Evolutionary conservation across 2,113 vertebrate genomes (phyloP).

Genomic region (Micromys minutus): DNA sequence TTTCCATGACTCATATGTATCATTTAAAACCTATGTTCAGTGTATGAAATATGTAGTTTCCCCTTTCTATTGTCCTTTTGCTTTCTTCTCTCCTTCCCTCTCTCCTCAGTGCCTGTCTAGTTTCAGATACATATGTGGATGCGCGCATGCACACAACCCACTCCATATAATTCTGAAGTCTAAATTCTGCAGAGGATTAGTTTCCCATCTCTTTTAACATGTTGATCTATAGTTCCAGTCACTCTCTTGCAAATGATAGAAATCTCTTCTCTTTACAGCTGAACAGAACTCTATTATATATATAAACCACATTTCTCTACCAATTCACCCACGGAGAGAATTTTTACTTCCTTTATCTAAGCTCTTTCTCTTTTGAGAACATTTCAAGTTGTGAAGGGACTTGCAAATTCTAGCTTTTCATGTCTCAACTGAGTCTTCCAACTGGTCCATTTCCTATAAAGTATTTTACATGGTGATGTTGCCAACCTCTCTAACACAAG

Average conservation of each 20-base stretch:
- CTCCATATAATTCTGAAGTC: not conserved
- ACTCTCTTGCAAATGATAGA: not conserved
- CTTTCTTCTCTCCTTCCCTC: not conserved
- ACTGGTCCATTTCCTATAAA: conserved; percentile 4
- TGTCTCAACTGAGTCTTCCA: conserved; percentile 29
- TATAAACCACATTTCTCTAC: not conserved
- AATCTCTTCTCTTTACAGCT: not conserved
- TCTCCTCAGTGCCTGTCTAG: no score
- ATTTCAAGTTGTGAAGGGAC: conserved; percentile 26
- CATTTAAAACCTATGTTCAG: not conserved
- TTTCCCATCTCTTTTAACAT: not conserved
- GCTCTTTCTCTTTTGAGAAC: not conserved
- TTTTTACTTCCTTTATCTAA: not conserved
- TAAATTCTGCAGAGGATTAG: not conserved
- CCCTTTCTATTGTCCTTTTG: not conserved
- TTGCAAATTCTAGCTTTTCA: not conserved
- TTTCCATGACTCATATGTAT: not conserved
- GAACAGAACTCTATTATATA: not conserved
- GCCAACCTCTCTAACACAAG: not conserved
- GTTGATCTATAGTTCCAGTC: not conserved
- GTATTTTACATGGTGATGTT: not conserved
- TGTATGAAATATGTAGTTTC: not conserved
- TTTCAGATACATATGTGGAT: not conserved
- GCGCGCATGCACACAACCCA: not conserved
- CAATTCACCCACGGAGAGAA: not conserved